Percentiles rank a stretch among this genome's conserved stretches.
These are phyloP conservation scores for Sthenelais limicola DNA, from an alignment of 2,888 invertebrate species.

Conservation along the genomic window DNA sequence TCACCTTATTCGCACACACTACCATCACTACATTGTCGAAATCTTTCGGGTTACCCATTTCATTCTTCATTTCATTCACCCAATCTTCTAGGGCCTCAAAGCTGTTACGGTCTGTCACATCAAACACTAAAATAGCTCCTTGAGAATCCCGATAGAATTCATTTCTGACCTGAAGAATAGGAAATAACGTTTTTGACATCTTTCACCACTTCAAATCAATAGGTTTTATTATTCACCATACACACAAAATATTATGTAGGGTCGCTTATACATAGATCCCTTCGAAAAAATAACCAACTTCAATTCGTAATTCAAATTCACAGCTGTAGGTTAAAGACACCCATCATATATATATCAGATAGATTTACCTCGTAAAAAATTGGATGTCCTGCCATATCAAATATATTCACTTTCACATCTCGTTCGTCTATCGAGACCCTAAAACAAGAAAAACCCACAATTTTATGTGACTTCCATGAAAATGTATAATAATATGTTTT, in stretches of 20 bases:
- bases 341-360: too few species aligned
- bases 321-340: not conserved
- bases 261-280: too few species aligned
- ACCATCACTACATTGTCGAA: constrained; percentile 68
- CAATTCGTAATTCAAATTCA: too few species aligned
- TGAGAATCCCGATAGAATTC: constrained; percentile 74
- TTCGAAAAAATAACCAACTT: too few species aligned
- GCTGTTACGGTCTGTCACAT: constrained; percentile 69
- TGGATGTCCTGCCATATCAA: constrained; percentile 73
- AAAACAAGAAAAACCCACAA: not conserved
- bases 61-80: constrained; percentile 71
- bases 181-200: too few species aligned
- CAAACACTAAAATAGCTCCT: constrained; percentile 72
- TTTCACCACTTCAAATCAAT: too few species aligned
- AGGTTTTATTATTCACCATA: too few species aligned
- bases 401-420: constrained; percentile 72
- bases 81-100: constrained; percentile 72
- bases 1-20: constrained; percentile 72
- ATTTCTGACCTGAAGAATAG: constrained; percentile 72
- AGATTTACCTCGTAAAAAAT: constrained; percentile 71
- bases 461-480: too few species aligned
- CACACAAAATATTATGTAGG: too few species aligned
- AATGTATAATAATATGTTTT: too few species aligned
- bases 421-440: constrained; percentile 67
- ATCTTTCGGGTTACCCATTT: constrained; percentile 64